These are phyloP conservation scores for Caenorhabditis afra DNA, from an alignment of 2,888 invertebrate genomes.

Conservation along the genomic window DNA sequence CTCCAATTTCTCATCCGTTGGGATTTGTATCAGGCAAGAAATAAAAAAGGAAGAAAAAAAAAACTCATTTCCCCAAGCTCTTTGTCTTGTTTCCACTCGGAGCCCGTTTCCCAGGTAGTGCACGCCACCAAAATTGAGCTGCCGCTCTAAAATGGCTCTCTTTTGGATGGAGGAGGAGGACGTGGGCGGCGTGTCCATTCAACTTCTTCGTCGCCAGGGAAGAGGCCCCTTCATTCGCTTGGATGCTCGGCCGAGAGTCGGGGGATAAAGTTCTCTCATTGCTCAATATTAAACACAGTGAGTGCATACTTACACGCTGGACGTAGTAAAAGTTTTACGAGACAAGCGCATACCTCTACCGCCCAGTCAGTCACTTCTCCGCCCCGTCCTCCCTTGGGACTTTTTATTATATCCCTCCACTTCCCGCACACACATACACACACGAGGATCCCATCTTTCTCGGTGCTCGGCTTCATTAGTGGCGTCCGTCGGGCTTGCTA, in stretches of 20 bases:
- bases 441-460: conserved; percentile 36
- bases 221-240: conserved; percentile 35
- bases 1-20: background rate
- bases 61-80: background rate
- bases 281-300: conserved; percentile 54
- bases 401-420: conserved; percentile 45
- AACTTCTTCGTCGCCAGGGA: background rate
- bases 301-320: conserved; percentile 37
- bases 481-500: background rate
- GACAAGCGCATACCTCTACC: conserved; percentile 54
- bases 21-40: conserved; percentile 17
- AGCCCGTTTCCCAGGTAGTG: background rate
- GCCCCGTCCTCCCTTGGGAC: conserved; percentile 35
- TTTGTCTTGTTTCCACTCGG: background rate
- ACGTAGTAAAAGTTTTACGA: conserved; percentile 56
- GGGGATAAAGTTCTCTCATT: conserved; percentile 44
- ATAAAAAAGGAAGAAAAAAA: background rate
- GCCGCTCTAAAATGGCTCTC: no score
- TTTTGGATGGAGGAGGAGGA: no score
- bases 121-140: no score
- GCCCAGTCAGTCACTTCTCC: conserved; percentile 44
- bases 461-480: conserved; percentile 13
- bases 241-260: conserved; percentile 21
- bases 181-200: no score
- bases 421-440: background rate